Evolutionary conservation across 2,113 vertebrate species (phyloP).

Genomic region (Chaetorhynchus papuensis): DNA sequence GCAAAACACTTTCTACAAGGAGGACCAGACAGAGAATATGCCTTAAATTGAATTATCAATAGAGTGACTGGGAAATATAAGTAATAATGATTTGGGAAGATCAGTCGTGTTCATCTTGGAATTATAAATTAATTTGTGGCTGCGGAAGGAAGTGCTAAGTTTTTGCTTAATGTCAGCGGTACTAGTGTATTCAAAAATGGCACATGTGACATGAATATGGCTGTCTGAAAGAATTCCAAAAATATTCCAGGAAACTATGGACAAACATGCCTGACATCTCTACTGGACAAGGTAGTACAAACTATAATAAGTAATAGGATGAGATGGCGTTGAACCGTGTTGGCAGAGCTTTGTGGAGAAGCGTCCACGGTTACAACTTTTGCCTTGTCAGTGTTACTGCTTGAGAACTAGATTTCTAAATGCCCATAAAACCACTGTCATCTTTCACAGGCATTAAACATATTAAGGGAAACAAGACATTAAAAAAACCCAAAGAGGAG

Average conservation of each 20-base stretch:
- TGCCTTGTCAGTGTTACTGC: not conserved
- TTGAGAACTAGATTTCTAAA: not conserved
- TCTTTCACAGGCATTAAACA: not conserved
- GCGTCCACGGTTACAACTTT: not conserved
- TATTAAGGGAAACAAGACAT: not conserved
- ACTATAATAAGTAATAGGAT: not conserved
- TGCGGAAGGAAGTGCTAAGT: not conserved
- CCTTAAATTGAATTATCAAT: not conserved
- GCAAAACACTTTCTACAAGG: not conserved
- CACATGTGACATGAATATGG: not conserved
- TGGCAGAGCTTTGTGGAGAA: not conserved
- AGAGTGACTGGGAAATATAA: not conserved
- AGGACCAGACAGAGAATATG: not conserved
- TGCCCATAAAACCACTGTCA: not conserved
- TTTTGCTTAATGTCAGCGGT: not conserved
- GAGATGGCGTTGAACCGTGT: not conserved
- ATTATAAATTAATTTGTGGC: not conserved
- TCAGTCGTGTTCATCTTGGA: not conserved
- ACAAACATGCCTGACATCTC: not conserved
- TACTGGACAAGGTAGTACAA: not conserved
- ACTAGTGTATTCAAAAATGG: not conserved
- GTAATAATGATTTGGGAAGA: not conserved
- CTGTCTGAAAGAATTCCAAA: not conserved
- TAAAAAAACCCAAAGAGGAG: not conserved
- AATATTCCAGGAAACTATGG: not conserved